Evolutionary conservation across 2,113 vertebrate genomes (phyloP), one percentile per base, ranked within the genome.

Genomic region (Eulacestoma nigropectus): DNA sequence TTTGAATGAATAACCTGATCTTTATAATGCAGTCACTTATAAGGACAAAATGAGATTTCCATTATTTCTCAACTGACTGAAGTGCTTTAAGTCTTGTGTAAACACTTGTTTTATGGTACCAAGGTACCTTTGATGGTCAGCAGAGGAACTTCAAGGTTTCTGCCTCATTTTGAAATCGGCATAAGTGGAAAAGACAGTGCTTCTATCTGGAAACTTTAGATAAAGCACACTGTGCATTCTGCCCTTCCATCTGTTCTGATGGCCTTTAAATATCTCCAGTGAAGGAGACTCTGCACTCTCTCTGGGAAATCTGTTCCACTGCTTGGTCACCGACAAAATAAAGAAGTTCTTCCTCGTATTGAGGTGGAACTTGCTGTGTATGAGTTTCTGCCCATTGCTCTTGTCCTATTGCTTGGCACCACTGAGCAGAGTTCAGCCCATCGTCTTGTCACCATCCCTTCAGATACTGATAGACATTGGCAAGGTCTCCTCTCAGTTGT

Each of bases 401-500:
- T 44, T 59, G 23, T 67, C 59, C 52, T 25, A 1, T 29, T 74
- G 52, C 44, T 44, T 0, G 0, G 29, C 27, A n/a, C 10, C 33
- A 25, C 23, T 4, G 46, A 39, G 7, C 33, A 74, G 12, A 50
- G 44, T 44, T 50, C 2, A 0, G 23, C 50, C 35, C 67, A 37
- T 74, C 52, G 19, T 44, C 7, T 16, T 44, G 7, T 9, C 68
- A 52, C 19, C 3, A 0, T 57, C 15, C 32, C 9, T 50, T 67
- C 52, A 59, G 33, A 33, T 3, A 13, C 15, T 25, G 46, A 52
- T 5, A 21, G 12, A n/a, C 7, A 17, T 11, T 15, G 29, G 12
- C 1, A 0, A n/a, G 7, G 11, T 46, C 19, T 44, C 47, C 27
- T 73, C 50, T 39, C 37, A n/a, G 60, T 17, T 1, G 0, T 59